These are phyloP conservation scores for Muschampia plurimacula DNA, from an alignment of 2,888 invertebrate genomes.

Conservation along the genomic window DNA sequence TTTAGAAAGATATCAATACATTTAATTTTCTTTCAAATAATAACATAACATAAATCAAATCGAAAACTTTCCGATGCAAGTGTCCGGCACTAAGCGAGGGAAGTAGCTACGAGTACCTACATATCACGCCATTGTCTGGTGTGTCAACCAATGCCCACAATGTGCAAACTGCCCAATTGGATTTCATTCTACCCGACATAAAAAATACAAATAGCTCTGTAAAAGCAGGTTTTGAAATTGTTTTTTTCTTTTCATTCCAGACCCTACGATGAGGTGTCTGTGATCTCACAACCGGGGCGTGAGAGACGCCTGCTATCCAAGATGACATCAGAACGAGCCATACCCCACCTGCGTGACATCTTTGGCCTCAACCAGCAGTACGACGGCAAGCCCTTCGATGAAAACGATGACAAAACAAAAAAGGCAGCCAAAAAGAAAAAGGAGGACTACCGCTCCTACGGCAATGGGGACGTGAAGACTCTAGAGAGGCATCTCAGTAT, in stretches of 20 bases:
- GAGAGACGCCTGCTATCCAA: constrained; percentile 60
- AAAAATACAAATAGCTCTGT: background rate
- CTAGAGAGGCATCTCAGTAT: constrained; percentile 93
- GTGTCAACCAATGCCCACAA: background rate
- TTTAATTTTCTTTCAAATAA: too few species aligned
- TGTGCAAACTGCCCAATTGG: constrained; percentile 16
- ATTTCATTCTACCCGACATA: background rate
- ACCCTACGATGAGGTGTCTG: constrained; percentile 75
- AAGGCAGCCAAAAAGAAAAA: constrained; percentile 87
- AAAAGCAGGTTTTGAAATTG: constrained; percentile 32
- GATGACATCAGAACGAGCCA: constrained; percentile 90
- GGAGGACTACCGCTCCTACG: constrained; percentile 88
- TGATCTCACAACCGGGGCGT: constrained; percentile 61
- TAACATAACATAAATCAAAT: background rate
- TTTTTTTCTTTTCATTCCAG: constrained; percentile 65
- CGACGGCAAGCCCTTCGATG: constrained; percentile 76
- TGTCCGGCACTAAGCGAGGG: background rate
- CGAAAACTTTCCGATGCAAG: background rate
- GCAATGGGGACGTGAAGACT: constrained; percentile 89
- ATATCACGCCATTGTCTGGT: constrained; percentile 24
- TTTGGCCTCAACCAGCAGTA: constrained; percentile 87
- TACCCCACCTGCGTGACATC: constrained; percentile 91
- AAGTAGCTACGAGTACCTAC: background rate
- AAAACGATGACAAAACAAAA: constrained; percentile 83
- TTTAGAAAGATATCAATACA: background rate